These are phyloP conservation scores for Zingel zingel DNA, from an alignment of 2,113 vertebrate species.

Conservation along the genomic window DNA sequence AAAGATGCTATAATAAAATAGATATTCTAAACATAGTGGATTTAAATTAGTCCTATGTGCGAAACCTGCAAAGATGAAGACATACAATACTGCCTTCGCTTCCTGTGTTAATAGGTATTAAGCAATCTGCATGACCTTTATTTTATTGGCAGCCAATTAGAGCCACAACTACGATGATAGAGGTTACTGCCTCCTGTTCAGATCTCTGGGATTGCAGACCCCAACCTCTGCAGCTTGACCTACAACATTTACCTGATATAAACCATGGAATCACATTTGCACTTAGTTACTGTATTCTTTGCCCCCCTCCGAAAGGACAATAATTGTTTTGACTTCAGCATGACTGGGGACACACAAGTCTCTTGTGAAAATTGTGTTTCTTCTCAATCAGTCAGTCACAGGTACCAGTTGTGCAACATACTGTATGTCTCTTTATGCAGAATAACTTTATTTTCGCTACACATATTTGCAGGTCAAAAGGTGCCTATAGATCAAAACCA, in stretches of 20 bases:
- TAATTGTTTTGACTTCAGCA: neutral
- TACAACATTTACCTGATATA: neutral
- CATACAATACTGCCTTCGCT: neutral
- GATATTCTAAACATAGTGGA: neutral
- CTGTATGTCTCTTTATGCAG: neutral
- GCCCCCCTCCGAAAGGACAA: neutral
- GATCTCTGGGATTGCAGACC: neutral
- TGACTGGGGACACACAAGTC: neutral
- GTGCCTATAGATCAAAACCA: neutral
- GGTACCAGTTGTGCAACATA: neutral
- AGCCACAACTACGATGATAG: neutral
- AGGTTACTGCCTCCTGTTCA: neutral
- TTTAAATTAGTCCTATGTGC: neutral
- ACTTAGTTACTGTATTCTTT: neutral
- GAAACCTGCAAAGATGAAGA: neutral
- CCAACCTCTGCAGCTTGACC: constrained; percentile 8
- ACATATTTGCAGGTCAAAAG: neutral
- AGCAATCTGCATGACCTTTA: constrained; percentile 6
- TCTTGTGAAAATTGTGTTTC: neutral
- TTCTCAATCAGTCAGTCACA: too few relatives aligned
- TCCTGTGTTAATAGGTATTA: constrained; percentile 1
- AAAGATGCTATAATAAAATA: neutral
- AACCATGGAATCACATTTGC: neutral
- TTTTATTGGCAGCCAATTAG: constrained; percentile 8
- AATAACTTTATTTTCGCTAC: neutral